A percentile compares a stretch with the other conserved stretches of the same genome.
These are phyloP conservation scores for Gymnocypris eckloni DNA, from an alignment of 2,797 vertebrate species.

Conservation along the genomic window DNA sequence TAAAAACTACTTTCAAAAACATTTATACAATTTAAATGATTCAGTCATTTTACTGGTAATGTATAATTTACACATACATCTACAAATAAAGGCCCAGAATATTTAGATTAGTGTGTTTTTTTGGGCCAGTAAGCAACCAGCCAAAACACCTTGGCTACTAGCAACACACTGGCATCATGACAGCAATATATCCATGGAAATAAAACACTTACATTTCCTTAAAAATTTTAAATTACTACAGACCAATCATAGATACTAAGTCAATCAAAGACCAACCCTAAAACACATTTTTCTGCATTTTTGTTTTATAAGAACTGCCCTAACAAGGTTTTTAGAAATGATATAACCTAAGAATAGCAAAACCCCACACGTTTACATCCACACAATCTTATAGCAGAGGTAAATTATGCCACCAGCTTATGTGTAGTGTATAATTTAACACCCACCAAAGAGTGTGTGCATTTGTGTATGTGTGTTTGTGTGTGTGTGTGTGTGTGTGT, in stretches of 20 bases:
- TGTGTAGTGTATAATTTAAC: conserved; percentile 65
- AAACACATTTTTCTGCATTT: background rate
- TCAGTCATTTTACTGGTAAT: background rate
- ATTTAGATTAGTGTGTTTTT: background rate
- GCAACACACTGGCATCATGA: background rate
- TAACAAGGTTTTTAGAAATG: background rate
- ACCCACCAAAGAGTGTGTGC: conserved; percentile 49
- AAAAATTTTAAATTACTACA: background rate
- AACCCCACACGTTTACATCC: conserved; percentile 22
- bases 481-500: conserved; percentile 24
- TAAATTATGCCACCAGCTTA: conserved; percentile 61
- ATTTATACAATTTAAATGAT: too few relatives aligned
- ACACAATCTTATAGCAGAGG: conserved; percentile 55
- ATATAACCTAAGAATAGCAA: background rate
- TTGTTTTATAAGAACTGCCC: background rate
- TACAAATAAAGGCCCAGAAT: background rate
- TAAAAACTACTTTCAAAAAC: background rate
- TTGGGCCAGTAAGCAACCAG: background rate
- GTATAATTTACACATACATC: background rate
- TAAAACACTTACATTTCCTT: background rate
- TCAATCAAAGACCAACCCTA: background rate
- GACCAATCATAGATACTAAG: background rate
- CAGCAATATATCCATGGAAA: background rate
- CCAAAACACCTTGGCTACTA: background rate
- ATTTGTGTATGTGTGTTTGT: conserved; percentile 46